Evolutionary conservation across 2,797 vertebrate genomes (phyloP).

Genomic region (Leptatherina wallacei): DNA sequence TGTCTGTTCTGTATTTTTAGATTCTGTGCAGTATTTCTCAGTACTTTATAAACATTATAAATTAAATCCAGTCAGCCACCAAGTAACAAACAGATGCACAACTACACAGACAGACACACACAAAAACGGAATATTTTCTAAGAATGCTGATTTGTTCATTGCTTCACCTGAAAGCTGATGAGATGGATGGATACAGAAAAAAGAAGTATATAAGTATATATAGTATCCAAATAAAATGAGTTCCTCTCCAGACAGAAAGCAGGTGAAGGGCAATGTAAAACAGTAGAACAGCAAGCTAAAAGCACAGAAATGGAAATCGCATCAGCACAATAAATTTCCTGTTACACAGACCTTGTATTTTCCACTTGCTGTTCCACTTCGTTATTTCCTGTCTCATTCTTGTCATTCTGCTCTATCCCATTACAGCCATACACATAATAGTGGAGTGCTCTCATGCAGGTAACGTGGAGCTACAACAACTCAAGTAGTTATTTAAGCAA

Average conservation of each 20-base stretch:
- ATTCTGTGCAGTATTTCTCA: too few relatives aligned
- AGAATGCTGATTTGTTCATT: too few relatives aligned
- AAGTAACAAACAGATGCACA: too few relatives aligned
- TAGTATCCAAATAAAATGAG: background rate
- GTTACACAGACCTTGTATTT: constrained; percentile 17
- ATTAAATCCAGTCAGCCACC: too few relatives aligned
- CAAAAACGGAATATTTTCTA: too few relatives aligned
- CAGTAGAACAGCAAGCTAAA: background rate
- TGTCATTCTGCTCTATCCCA: constrained; percentile 22
- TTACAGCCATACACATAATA: constrained; percentile 32
- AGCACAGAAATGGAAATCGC: constrained; percentile 17
- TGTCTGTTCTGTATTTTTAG: too few relatives aligned
- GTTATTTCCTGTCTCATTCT: constrained; percentile 28
- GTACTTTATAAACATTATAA: too few relatives aligned
- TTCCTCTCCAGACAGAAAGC: background rate
- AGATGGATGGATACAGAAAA: background rate
- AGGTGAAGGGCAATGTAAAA: background rate
- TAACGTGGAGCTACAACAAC: constrained; percentile 15
- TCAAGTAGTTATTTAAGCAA: constrained; percentile 23
- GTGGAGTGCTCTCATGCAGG: constrained; percentile 28
- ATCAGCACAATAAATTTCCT: constrained; percentile 6
- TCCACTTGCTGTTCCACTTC: constrained; percentile 20
- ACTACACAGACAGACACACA: too few relatives aligned
- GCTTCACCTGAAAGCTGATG: background rate
- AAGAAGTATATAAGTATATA: background rate